Evolutionary conservation across 2,113 vertebrate species (phyloP).

Genomic region (Hyla sarda): DNA sequence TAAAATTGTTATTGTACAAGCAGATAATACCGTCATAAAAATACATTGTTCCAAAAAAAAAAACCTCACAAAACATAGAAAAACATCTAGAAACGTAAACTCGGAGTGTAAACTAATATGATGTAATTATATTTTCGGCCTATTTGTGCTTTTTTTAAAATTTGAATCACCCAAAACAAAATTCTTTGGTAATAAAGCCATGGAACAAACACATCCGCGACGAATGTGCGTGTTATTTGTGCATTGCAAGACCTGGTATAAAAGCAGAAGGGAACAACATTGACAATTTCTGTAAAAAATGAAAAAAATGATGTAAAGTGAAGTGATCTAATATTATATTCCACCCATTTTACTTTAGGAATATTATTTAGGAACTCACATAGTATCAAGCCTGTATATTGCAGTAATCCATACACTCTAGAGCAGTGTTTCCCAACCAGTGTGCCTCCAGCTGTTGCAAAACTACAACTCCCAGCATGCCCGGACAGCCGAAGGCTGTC

Average conservation of each 20-base stretch:
- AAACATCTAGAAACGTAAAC: conserved; percentile 27
- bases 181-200: conserved; percentile 41
- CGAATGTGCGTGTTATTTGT: background rate
- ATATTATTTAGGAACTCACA: background rate
- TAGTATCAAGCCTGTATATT: background rate
- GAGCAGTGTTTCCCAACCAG: too few species aligned
- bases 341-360: background rate
- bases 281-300: background rate
- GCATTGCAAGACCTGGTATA: background rate
- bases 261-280: background rate
- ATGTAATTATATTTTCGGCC: conserved; percentile 15
- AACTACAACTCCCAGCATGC: too few species aligned
- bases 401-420: background rate
- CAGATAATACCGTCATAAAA: conserved; percentile 25
- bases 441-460: too few species aligned
- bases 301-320: background rate
- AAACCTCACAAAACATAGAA: conserved; percentile 30
- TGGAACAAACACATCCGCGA: background rate
- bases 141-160: conserved; percentile 26
- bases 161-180: background rate
- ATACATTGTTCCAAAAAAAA: conserved; percentile 8
- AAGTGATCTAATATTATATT: background rate
- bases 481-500: too few species aligned
- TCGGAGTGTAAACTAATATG: conserved; percentile 41
- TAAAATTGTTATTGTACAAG: background rate